A percentile compares a stretch with the other conserved stretches of the same genome.
Evolutionary conservation across 2,888 invertebrate genomes (phyloP).

Genomic region (Caenorhabditis uteleia): DNA sequence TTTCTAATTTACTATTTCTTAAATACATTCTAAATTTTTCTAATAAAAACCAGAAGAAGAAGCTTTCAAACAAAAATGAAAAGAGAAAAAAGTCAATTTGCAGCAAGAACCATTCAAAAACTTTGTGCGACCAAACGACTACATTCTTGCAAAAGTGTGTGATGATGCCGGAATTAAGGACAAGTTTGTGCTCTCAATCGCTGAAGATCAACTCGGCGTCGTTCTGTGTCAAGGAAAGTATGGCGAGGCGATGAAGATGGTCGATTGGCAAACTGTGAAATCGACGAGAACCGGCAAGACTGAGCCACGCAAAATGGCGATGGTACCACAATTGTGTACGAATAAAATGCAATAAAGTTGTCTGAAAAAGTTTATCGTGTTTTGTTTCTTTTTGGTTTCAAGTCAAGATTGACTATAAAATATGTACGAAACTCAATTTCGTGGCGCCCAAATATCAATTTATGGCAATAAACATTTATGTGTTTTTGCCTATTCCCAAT

Average conservation of each 20-base stretch:
- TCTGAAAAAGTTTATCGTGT: background rate
- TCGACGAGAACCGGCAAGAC: slow-evolving; percentile 35
- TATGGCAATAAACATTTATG: too few relatives aligned
- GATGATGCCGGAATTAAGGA: slow-evolving; percentile 38
- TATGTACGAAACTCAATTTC: too few relatives aligned
- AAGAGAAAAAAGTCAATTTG: slow-evolving; percentile 1
- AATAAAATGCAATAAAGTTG: slow-evolving; percentile 5
- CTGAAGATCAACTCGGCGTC: slow-evolving; percentile 39
- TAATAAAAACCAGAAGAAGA: background rate
- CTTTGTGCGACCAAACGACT: slow-evolving; percentile 38
- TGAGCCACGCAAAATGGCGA: slow-evolving; percentile 38
- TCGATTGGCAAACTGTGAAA: slow-evolving; percentile 33
- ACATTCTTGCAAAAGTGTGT: slow-evolving; percentile 40
- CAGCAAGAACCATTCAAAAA: slow-evolving; percentile 42
- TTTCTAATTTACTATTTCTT: background rate
- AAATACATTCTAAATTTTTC: background rate
- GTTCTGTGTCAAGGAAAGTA: slow-evolving; percentile 30
- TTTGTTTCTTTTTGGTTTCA: background rate
- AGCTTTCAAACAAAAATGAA: background rate
- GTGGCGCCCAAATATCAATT: too few relatives aligned
- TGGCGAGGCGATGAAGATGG: slow-evolving; percentile 31
- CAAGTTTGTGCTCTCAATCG: slow-evolving; percentile 38
- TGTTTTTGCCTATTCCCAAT: too few relatives aligned
- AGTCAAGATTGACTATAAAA: background rate
- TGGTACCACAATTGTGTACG: slow-evolving; percentile 27